Base-by-base conservation (phyloP, 2,113 vertebrate genomes). In the Corythornis madagascariensis region DNA sequence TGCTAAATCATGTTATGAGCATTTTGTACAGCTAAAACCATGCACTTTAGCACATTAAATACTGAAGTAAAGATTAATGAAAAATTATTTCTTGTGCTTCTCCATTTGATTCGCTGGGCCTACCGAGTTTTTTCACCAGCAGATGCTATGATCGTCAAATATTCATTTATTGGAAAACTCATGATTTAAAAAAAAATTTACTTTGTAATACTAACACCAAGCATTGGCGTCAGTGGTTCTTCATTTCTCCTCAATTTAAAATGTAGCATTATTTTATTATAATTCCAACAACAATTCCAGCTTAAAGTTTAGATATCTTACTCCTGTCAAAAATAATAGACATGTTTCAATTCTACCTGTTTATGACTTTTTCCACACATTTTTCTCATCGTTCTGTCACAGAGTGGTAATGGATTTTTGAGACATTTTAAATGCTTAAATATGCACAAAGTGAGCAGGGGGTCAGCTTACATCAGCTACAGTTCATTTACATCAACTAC, bases 391-490 rank as follows among this genome's bases (percentile, higher is more conserved):
- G 70, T 92, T 85, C 55, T 70, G 35, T 77, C 3, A 1, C 15
- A 81, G 56, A 71, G 52, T 7, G 53, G 85, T 90, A 93, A 96
- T 70, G 69, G n/a, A 64, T 88, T 91, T 93, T 59, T 76, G 64
- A 94, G 72, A 80, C 52, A 80, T 61, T 90, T 93, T 77, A 83
- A 91, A 64, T 89, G 33, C 82, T 93, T 94, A 92, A 93, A 87
- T 80, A 85, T 48, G 60, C 72, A 92, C 40, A 53, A 71, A 91
- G 59, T 85, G 71, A 94, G 89, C 84, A 87, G 70, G 78, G 53
- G 89, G 84, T 71, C 71, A 91, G 91, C 92, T 81, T 79, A 89
- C 48, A 50, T 50, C 48, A 50, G 48, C 48, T 50, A 50, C 48
- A 50, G 48, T 55, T 93, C 89, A 95, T 93, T 96, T 96, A 56